A percentile compares a stretch with the other conserved stretches of the same genome.
Conservation (phyloP, 2,888 invertebrate genomes). For the Nowickia ferox region DNA sequence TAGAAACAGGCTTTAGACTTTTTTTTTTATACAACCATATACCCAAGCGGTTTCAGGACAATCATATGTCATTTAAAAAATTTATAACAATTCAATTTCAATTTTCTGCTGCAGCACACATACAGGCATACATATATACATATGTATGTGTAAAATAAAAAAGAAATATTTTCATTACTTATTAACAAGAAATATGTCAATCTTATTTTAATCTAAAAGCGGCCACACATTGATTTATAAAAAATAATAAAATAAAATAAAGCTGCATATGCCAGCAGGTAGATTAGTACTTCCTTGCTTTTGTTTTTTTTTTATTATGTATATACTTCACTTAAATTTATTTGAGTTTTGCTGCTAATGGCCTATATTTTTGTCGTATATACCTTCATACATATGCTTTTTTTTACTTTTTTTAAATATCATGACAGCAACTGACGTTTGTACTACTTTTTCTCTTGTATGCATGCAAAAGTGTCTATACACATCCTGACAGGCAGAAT, state of each 20-base stretch:
- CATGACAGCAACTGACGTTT: conserved; percentile 56
- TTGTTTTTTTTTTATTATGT: not conserved
- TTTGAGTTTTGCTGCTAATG: not conserved
- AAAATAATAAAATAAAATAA: not conserved
- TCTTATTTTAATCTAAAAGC: not conserved
- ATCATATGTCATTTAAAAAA: not conserved
- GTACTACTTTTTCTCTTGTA: conserved; percentile 38
- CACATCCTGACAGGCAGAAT: conserved; percentile 38
- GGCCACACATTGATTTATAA: not conserved
- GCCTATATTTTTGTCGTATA: not conserved
- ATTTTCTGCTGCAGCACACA: not conserved
- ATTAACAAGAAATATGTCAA: conserved; percentile 7
- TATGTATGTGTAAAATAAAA: no score
- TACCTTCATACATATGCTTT: not conserved
- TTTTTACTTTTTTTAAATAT: conserved; percentile 17
- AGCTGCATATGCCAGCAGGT: not conserved
- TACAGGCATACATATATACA: no score
- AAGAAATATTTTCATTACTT: not conserved
- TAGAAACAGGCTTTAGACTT: not conserved
- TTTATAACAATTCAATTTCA: not conserved
- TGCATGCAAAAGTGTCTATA: conserved; percentile 22
- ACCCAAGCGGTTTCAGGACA: not conserved
- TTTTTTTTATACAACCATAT: not conserved
- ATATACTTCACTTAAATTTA: not conserved
- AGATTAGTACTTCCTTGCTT: not conserved